Evolutionary conservation across 1,140 invertebrate species (phyloP).

Genomic region (Drosophila quadrilineata): DNA sequence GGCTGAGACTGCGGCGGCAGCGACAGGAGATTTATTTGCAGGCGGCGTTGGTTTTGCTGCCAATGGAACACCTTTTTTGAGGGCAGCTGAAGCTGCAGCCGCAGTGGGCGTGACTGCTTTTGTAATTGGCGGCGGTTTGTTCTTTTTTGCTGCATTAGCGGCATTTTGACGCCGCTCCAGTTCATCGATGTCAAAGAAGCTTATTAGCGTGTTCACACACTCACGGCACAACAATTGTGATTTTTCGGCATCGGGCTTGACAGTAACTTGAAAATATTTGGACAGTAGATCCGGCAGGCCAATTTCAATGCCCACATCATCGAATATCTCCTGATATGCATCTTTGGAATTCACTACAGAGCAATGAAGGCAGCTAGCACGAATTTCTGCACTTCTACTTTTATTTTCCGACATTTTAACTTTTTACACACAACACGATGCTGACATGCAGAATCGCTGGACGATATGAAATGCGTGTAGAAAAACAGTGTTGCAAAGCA

Average conservation of each 20-base stretch:
- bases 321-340: constrained; percentile 65
- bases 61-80: no score
- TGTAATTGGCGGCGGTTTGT: no score
- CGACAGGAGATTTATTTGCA: neutral
- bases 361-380: constrained; percentile 64
- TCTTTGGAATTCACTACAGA: constrained; percentile 50
- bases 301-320: constrained; percentile 65
- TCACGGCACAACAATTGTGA: constrained; percentile 52
- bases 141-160: neutral
- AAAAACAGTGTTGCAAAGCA: constrained; percentile 23
- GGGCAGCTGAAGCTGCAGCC: neutral
- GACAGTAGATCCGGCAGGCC: constrained; percentile 45
- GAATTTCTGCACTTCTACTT: constrained; percentile 15
- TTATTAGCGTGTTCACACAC: constrained; percentile 58
- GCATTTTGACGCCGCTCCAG: constrained; percentile 43
- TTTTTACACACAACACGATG: constrained; percentile 46
- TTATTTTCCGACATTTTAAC: constrained; percentile 69
- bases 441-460: constrained; percentile 19
- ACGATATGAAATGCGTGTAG: constrained; percentile 34
- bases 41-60: neutral
- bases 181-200: constrained; percentile 66
- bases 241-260: constrained; percentile 21
- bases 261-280: constrained; percentile 49
- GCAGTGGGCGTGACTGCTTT: neutral
- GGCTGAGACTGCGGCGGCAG: neutral